These are phyloP conservation scores for Myanophis thanlyinensis DNA, from an alignment of 2,113 vertebrate genomes.

Conservation along the genomic window DNA sequence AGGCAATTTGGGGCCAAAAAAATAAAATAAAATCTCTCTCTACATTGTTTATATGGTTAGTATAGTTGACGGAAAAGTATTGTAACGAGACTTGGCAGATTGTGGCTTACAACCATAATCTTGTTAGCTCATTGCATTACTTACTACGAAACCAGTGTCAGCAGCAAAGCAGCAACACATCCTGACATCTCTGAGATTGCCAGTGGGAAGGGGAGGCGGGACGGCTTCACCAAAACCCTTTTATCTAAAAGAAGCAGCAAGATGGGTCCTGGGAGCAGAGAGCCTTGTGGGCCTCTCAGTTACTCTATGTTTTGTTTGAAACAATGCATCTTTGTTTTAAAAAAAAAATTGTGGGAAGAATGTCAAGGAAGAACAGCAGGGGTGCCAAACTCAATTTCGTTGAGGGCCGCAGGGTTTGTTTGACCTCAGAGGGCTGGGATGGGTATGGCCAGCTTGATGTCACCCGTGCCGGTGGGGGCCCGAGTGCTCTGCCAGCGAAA, in stretches of 20 bases:
- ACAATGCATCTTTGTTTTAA: not conserved
- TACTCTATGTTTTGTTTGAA: not conserved
- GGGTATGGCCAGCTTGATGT: too few species aligned
- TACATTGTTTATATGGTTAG: conserved; percentile 7
- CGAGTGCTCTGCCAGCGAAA: too few species aligned
- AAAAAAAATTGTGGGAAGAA: not conserved
- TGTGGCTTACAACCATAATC: conserved; percentile 20
- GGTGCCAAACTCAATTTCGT: too few species aligned
- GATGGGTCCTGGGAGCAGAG: not conserved
- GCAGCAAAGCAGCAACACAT: not conserved
- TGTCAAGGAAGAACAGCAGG: not conserved
- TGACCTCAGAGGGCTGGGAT: too few species aligned
- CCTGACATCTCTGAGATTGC: not conserved
- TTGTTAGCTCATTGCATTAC: conserved; percentile 1
- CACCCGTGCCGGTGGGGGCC: too few species aligned
- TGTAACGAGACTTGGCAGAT: conserved; percentile 14
- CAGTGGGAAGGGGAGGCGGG: not conserved
- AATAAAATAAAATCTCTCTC: not conserved
- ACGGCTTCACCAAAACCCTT: not conserved
- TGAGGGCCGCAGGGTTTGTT: too few species aligned
- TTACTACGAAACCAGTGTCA: not conserved
- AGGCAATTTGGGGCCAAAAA: not conserved
- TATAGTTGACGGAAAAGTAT: not conserved
- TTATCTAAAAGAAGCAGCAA: not conserved
- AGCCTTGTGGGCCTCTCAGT: not conserved